Conservation (phyloP, 1,140 invertebrate species). For the Papilio glaucus region DNA sequence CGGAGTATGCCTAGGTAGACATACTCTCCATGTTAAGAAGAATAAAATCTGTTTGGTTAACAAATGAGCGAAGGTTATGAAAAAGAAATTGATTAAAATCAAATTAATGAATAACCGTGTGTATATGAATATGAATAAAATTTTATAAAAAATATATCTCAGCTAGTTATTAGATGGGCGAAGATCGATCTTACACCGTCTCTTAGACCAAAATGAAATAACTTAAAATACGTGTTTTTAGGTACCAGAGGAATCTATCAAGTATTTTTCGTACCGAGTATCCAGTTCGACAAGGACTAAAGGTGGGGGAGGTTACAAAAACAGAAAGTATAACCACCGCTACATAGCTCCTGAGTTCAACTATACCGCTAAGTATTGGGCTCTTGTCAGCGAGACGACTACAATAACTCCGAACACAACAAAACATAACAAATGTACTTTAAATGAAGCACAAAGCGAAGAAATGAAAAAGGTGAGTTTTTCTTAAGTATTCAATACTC, state of each 20-base stretch:
- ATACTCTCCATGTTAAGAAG: no score
- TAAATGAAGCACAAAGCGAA: slow-evolving; percentile 70
- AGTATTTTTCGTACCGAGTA: slow-evolving; percentile 74
- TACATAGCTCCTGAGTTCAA: slow-evolving; percentile 78
- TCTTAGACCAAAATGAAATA: no score
- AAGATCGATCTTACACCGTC: no score
- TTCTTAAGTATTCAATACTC: not conserved
- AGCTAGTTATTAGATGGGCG: no score
- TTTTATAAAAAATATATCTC: no score
- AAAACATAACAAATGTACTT: slow-evolving; percentile 74
- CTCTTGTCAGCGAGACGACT: slow-evolving; percentile 73
- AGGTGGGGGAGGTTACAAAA: slow-evolving; percentile 69
- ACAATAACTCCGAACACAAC: slow-evolving; percentile 58
- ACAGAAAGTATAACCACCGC: slow-evolving; percentile 73
- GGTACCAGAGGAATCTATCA: slow-evolving; percentile 70
- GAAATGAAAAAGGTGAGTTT: slow-evolving; percentile 69
- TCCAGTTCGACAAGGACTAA: slow-evolving; percentile 74
- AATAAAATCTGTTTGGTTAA: no score
- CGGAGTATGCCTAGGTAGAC: no score
- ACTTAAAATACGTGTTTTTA: no score
- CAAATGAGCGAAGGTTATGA: no score
- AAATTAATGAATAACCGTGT: no score
- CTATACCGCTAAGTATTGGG: slow-evolving; percentile 77
- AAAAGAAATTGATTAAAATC: no score
- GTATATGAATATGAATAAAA: no score